Base-by-base conservation (phyloP, 2,113 vertebrate species). In the Dendropsophus ebraccatus region DNA sequence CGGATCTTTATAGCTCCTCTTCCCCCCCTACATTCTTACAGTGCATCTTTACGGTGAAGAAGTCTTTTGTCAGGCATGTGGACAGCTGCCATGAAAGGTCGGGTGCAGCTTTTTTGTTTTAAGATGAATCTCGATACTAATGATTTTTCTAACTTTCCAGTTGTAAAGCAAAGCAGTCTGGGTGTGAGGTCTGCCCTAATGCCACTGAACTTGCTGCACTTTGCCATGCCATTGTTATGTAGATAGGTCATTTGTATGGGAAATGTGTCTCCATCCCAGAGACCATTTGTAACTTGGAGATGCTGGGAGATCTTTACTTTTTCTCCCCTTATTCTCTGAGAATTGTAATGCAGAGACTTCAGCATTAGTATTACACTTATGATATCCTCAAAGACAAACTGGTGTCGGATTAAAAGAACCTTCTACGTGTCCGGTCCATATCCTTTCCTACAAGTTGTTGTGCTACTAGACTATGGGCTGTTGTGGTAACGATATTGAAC, bases 201-300 rank as follows among this genome's bases (percentile, higher is more conserved):
- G 75, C 75, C 75, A 77, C 75, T 45, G 49, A 77, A 77, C 50
- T 77, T 77, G 75, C 49, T 77, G 49, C 75, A 77, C 75, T 77
- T 77, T 77, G 75, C 75, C 49, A 54, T 54, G 25, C 0, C 50
- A 77, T 77, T 77, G 75, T 77, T 77, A 77, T 77, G 75, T 30
- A 54, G 75, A 77, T 77, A 32, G 49, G 25, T 54, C 75, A 77
- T 77, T 77, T 77, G 75, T 54, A 54, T 77, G 75, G 17, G 49
- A 77, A 77, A 77, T 77, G 75, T 12, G 50, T 54, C 50, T 77
- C 28, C 28, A 23, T 54, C 25, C 50, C 1, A 77, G 21, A 77
- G 49, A 32, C 75, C 49, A 54, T 77, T 54, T 77, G 75, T 77
- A 77, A 32, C 30, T 9, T 6, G 23, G 28, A 77, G 50, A 77